A percentile compares a stretch with the other conserved stretches of the same genome.
phyloP scores from a whole-genome alignment of 2,113 vertebrate genomes.

The Uria lomvia region DNA sequence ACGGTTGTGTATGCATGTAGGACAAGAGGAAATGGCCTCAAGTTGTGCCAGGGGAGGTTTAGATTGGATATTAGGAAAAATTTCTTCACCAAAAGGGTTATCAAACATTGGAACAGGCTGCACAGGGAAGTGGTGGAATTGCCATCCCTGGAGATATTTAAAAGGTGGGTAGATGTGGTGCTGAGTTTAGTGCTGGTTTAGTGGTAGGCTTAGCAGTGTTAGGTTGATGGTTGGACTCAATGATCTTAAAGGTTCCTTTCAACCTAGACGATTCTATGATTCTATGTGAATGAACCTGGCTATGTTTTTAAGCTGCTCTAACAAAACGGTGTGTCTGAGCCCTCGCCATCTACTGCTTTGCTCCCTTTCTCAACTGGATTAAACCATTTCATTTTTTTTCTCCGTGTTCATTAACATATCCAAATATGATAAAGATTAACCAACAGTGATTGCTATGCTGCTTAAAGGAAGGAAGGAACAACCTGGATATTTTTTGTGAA shows the following conservation, averaged over 20 bases:
- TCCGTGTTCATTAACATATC: not conserved
- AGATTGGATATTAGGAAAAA: not conserved
- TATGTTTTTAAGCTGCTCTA: not conserved
- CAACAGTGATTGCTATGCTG: not conserved
- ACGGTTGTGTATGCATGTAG: not conserved
- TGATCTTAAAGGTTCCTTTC: not conserved
- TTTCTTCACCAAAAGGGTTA: not conserved
- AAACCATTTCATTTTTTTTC: not conserved
- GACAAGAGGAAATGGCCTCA: not conserved
- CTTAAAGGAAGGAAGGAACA: not conserved
- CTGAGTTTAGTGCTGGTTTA: not conserved
- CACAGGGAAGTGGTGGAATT: not conserved
- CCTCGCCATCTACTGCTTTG: not conserved
- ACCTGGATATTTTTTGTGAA: not conserved
- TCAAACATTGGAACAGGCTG: not conserved
- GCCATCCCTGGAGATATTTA: not conserved
- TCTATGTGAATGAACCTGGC: not conserved
- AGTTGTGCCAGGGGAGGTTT: not conserved
- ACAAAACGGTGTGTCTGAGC: not conserved
- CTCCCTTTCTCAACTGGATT: not conserved
- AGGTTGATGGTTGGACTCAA: not conserved
- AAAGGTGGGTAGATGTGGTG: not conserved
- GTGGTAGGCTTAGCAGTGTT: not conserved
- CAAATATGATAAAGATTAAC: not conserved
- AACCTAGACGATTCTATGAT: not conserved